phyloP scores from a whole-genome alignment of 2,888 invertebrate species.

The Drosophila atripex region DNA sequence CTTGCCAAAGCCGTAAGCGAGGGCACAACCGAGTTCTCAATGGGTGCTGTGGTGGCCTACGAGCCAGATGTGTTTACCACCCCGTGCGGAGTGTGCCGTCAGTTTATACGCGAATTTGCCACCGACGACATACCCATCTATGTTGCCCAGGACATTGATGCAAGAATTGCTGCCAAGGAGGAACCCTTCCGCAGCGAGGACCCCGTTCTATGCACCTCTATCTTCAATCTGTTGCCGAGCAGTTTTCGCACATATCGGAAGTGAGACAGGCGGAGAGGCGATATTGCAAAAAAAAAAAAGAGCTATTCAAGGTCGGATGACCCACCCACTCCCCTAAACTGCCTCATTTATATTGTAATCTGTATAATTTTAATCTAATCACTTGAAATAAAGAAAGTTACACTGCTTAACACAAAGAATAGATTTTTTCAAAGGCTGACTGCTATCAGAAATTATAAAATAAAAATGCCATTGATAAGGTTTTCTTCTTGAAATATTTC shows the following conservation, averaged over 20 bases:
- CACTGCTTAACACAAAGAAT: slow-evolving; percentile 14
- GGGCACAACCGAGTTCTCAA: slow-evolving; percentile 89
- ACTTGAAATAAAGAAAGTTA: slow-evolving; percentile 44
- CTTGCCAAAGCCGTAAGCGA: slow-evolving; percentile 92
- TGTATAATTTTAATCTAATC: slow-evolving; percentile 40
- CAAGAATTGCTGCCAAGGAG: slow-evolving; percentile 21
- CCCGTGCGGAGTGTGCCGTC: slow-evolving; percentile 96
- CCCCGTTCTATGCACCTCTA: slow-evolving; percentile 78
- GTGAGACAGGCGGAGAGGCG: slow-evolving; percentile 5
- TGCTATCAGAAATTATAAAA: background rate
- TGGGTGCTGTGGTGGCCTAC: slow-evolving; percentile 89
- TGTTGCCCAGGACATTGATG: slow-evolving; percentile 86
- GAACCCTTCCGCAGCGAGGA: slow-evolving; percentile 54
- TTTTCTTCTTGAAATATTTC: background rate
- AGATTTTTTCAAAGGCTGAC: background rate
- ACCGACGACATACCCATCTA: slow-evolving; percentile 89
- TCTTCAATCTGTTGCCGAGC: slow-evolving; percentile 80
- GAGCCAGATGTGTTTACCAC: slow-evolving; percentile 87
- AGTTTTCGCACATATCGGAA: slow-evolving; percentile 68
- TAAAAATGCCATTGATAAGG: background rate
- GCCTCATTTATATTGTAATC: slow-evolving; percentile 24
- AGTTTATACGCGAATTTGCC: slow-evolving; percentile 90
- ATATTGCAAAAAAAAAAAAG: background rate
- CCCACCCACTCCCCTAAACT: background rate
- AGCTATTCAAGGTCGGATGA: slow-evolving; percentile 22